Conservation (phyloP, 2,888 invertebrate species). For the Epinotia nisella region DNA sequence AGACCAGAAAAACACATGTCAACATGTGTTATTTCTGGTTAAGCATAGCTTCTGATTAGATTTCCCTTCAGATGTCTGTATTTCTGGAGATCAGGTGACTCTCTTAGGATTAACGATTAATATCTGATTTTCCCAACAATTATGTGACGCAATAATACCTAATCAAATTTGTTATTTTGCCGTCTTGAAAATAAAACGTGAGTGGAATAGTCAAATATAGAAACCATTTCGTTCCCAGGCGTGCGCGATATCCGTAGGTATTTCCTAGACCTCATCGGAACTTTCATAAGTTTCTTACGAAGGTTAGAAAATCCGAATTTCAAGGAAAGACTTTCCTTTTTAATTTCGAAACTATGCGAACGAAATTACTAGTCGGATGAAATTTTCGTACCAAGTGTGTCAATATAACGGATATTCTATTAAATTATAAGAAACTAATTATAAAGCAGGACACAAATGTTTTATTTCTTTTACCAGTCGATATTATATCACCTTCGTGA, state of each 20-base stretch:
- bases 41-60: conserved; percentile 4
- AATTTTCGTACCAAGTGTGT: too few relatives aligned
- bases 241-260: background rate
- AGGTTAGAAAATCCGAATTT: conserved; percentile 56
- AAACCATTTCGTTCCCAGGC: background rate
- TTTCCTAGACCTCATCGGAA: background rate
- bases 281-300: conserved; percentile 49
- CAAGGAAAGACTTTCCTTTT: conserved; percentile 59
- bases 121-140: too few relatives aligned
- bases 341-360: background rate
- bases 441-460: too few relatives aligned
- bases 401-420: too few relatives aligned
- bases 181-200: background rate
- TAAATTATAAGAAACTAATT: too few relatives aligned
- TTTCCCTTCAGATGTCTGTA: conserved; percentile 1
- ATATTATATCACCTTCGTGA: too few relatives aligned
- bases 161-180: too few relatives aligned
- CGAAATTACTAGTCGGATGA: too few relatives aligned
- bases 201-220: background rate
- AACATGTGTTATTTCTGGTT: background rate
- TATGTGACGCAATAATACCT: too few relatives aligned
- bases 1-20: too few relatives aligned
- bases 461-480: too few relatives aligned
- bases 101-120: background rate
- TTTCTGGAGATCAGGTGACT: background rate